These are phyloP conservation scores for Oryzias dopingdopingensis DNA, from an alignment of 2,797 vertebrate species.

Conservation along the genomic window DNA sequence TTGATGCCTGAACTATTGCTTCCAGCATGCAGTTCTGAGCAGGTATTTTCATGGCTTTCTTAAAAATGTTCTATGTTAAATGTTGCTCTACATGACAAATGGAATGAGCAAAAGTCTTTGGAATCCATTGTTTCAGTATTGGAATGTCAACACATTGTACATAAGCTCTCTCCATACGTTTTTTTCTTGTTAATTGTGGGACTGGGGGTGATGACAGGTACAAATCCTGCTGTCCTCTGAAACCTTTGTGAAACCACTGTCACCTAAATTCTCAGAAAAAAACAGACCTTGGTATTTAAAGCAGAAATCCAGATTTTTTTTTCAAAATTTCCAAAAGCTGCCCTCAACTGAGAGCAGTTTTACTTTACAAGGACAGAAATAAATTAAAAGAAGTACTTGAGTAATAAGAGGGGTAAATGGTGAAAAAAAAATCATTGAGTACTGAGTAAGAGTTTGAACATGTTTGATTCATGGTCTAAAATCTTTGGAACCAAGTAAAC, in stretches of 20 bases:
- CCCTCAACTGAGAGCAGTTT: background rate
- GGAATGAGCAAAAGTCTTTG: too few relatives aligned
- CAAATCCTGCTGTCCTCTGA: constrained; percentile 17
- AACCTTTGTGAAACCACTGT: constrained; percentile 7
- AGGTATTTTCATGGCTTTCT: too few relatives aligned
- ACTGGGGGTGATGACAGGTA: constrained; percentile 1
- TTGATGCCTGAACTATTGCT: too few relatives aligned
- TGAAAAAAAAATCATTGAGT: too few relatives aligned
- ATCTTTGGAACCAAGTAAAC: too few relatives aligned
- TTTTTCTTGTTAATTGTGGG: background rate
- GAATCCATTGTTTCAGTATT: background rate
- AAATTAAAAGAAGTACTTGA: background rate
- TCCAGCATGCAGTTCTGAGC: too few relatives aligned
- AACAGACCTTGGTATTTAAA: constrained; percentile 40
- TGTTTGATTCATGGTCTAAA: too few relatives aligned
- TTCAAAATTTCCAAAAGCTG: background rate
- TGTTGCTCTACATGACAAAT: too few relatives aligned
- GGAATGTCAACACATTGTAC: background rate
- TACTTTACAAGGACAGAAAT: background rate
- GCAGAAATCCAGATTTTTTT: background rate
- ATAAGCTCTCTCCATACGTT: background rate
- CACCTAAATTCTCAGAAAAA: constrained; percentile 28
- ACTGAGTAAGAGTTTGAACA: too few relatives aligned
- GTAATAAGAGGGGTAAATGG: background rate
- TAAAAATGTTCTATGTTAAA: too few relatives aligned